phyloP scores from a whole-genome alignment of 2,797 vertebrate species.

The Potorous gilbertii region DNA sequence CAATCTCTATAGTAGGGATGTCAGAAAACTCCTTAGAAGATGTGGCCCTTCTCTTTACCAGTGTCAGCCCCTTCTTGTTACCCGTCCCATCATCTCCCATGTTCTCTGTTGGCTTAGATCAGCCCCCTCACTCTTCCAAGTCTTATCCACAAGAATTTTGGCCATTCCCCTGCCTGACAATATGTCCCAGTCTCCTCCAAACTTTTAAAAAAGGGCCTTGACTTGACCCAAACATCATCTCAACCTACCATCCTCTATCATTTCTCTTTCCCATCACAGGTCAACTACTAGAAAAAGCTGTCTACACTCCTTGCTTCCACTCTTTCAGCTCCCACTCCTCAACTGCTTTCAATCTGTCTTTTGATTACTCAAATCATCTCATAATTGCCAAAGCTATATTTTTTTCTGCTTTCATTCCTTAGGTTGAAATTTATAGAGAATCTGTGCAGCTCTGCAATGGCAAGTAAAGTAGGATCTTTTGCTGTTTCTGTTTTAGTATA shows the following conservation, averaged over 20 bases:
- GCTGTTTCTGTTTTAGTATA: no score
- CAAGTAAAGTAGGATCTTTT: no score
- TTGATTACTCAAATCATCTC: neutral
- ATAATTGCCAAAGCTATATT: no score
- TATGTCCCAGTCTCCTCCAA: neutral
- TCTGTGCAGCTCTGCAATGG: no score
- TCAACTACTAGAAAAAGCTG: neutral
- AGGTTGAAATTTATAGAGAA: no score
- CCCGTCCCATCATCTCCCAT: neutral
- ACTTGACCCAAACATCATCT: neutral
- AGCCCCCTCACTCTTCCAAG: neutral
- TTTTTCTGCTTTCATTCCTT: no score
- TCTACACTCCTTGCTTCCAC: neutral
- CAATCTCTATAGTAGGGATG: conserved; percentile 53
- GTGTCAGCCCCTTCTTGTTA: neutral
- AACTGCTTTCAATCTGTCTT: neutral
- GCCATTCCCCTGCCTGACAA: neutral
- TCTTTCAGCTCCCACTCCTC: neutral
- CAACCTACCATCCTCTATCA: neutral
- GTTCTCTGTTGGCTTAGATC: neutral
- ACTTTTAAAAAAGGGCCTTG: neutral
- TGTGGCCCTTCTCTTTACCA: neutral
- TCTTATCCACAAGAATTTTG: neutral
- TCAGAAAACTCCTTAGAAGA: neutral
- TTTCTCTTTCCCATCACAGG: neutral